A percentile compares a stretch with the other conserved stretches of the same genome.
Evolutionary conservation across 2,888 invertebrate genomes (phyloP).

Genomic region (Melipona beecheii): DNA sequence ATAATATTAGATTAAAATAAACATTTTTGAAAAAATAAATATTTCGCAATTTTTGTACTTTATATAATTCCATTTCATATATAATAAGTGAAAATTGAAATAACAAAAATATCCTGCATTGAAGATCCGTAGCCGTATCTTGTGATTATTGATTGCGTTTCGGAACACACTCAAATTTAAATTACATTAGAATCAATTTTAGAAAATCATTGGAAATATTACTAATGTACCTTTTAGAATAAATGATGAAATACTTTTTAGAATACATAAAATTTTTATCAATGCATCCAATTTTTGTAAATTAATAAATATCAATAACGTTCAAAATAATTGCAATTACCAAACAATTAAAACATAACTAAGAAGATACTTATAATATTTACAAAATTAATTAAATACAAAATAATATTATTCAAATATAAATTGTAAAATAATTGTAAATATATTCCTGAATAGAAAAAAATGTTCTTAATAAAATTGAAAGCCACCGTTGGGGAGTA

Average conservation of each 20-base stretch:
- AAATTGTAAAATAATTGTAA: not conserved
- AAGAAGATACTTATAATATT: not conserved
- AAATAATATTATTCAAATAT: not conserved
- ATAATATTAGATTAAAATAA: not conserved
- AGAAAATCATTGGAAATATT: not conserved
- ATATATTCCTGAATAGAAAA: slow-evolving; percentile 28
- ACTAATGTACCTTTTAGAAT: not conserved
- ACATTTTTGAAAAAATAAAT: not conserved
- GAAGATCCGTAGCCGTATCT: not conserved
- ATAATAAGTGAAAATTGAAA: not conserved
- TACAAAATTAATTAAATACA: not conserved
- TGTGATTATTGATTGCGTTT: slow-evolving; percentile 1
- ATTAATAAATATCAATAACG: not conserved
- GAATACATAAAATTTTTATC: not conserved
- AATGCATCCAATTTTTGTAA: not conserved
- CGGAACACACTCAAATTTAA: slow-evolving; percentile 10
- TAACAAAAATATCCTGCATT: not conserved
- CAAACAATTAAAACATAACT: not conserved
- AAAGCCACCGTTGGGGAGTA: slow-evolving; percentile 52
- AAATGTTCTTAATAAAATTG: slow-evolving; percentile 46
- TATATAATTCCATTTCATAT: not conserved
- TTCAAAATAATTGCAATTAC: not conserved
- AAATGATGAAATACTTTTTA: not conserved
- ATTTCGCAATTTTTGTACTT: not conserved
- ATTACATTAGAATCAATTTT: not conserved